These are phyloP conservation scores for Lochmaea crataegi DNA, from an alignment of 2,888 invertebrate species.

Conservation along the genomic window DNA sequence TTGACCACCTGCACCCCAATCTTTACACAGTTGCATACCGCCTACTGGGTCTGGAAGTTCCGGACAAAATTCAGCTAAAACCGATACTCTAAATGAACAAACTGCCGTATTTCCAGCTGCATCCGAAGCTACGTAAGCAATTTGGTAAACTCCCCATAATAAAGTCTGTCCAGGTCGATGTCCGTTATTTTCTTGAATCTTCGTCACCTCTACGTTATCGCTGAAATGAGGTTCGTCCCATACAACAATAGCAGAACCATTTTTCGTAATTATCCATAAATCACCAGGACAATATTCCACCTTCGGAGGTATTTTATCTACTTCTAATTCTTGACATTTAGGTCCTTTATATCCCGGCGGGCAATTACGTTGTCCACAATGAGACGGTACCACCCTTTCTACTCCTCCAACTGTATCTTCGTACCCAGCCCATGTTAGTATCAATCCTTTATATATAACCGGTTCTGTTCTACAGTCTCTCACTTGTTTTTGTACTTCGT, in stretches of 20 bases:
- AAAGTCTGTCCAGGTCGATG: constrained; percentile 89
- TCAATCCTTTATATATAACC: constrained; percentile 85
- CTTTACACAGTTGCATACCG: constrained; percentile 91
- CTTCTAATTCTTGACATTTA: constrained; percentile 81
- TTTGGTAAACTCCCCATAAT: constrained; percentile 91
- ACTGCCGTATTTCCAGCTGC: constrained; percentile 91
- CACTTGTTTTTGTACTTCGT: constrained; percentile 93
- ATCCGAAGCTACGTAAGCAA: constrained; percentile 94
- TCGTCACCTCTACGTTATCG: constrained; percentile 86
- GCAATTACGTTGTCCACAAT: constrained; percentile 91
- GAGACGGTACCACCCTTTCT: constrained; percentile 90
- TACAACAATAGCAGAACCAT: constrained; percentile 88
- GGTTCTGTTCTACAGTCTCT: constrained; percentile 93
- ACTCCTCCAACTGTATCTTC: constrained; percentile 90
- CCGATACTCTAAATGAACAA: constrained; percentile 91
- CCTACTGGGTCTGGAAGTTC: constrained; percentile 89
- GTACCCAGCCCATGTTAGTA: constrained; percentile 94
- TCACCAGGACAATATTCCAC: constrained; percentile 94
- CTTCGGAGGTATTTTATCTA: constrained; percentile 76
- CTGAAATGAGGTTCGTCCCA: constrained; percentile 94
- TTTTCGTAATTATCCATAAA: constrained; percentile 92
- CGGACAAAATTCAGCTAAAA: constrained; percentile 92
- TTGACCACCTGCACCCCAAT: constrained; percentile 96
- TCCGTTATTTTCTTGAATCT: constrained; percentile 85
- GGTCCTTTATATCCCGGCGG: constrained; percentile 87